Conservation (phyloP, 2,113 vertebrate genomes). For the Xiphias gladius region DNA sequence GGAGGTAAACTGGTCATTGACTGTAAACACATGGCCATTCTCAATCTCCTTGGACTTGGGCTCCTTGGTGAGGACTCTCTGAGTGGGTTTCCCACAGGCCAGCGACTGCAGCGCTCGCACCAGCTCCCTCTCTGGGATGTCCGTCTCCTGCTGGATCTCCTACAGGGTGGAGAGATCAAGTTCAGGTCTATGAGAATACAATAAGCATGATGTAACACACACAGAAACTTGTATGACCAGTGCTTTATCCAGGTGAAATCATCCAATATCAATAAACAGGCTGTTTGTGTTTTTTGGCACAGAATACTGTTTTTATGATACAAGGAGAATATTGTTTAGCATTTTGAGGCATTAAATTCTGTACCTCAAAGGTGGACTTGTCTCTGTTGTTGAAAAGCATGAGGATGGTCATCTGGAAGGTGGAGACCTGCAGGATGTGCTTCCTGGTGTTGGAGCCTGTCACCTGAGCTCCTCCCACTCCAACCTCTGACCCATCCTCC, state of each 20-base stretch:
- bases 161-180: slow-evolving; percentile 62
- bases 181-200: neutral
- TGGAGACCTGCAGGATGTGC: slow-evolving; percentile 98
- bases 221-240: neutral
- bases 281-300: neutral
- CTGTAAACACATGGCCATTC: slow-evolving; percentile 97
- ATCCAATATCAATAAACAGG: neutral
- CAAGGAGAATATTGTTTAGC: neutral
- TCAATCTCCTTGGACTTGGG: slow-evolving; percentile 99
- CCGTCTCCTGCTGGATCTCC: slow-evolving; percentile 99
- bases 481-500: slow-evolving; percentile 98
- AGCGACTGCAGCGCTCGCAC: slow-evolving; percentile 97
- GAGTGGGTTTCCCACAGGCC: slow-evolving; percentile 98
- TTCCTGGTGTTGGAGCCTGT: slow-evolving; percentile 98
- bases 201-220: neutral
- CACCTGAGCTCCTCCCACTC: slow-evolving; percentile 96
- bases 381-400: slow-evolving; percentile 99
- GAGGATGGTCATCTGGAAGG: slow-evolving; percentile 99
- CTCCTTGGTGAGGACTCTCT: slow-evolving; percentile 98
- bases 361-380: slow-evolving; percentile 97
- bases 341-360: neutral
- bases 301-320: neutral
- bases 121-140: slow-evolving; percentile 98
- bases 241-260: neutral
- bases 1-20: slow-evolving; percentile 99